phyloP scores from a whole-genome alignment of 2,888 invertebrate genomes.

The Chloromyia formosa region DNA sequence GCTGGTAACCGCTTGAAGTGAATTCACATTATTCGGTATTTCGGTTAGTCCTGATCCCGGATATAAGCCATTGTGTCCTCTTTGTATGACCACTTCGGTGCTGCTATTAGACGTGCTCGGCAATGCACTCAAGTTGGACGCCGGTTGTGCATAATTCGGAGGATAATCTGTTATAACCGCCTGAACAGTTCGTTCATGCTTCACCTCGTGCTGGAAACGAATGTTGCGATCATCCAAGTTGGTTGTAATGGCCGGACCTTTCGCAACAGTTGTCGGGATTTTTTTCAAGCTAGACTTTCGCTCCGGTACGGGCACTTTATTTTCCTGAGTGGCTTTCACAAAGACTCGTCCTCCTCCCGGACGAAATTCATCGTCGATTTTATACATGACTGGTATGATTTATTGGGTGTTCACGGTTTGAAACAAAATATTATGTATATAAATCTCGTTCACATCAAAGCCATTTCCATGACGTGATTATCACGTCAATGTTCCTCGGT shows the following conservation, averaged over 20 bases:
- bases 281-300: constrained; percentile 66
- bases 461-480: not conserved
- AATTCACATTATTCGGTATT: constrained; percentile 55
- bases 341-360: constrained; percentile 57
- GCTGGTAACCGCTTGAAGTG: constrained; percentile 81
- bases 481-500: not conserved
- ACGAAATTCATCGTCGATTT: constrained; percentile 57
- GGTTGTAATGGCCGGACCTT: constrained; percentile 72
- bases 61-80: constrained; percentile 56
- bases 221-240: constrained; percentile 64
- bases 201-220: constrained; percentile 66
- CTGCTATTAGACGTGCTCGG: not conserved
- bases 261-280: constrained; percentile 50
- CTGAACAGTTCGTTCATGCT: constrained; percentile 68
- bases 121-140: constrained; percentile 63
- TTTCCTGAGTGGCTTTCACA: constrained; percentile 55
- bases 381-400: constrained; percentile 56
- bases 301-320: constrained; percentile 39
- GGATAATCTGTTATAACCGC: constrained; percentile 66
- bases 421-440: not conserved
- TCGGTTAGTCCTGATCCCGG: constrained; percentile 52
- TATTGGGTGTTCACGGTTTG: too few species aligned
- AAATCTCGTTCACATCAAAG: not conserved
- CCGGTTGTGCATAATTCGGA: constrained; percentile 49
- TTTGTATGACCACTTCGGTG: constrained; percentile 45